Evolutionary conservation across 2,797 vertebrate genomes (phyloP).

Genomic region (Leptatherina wallacei): DNA sequence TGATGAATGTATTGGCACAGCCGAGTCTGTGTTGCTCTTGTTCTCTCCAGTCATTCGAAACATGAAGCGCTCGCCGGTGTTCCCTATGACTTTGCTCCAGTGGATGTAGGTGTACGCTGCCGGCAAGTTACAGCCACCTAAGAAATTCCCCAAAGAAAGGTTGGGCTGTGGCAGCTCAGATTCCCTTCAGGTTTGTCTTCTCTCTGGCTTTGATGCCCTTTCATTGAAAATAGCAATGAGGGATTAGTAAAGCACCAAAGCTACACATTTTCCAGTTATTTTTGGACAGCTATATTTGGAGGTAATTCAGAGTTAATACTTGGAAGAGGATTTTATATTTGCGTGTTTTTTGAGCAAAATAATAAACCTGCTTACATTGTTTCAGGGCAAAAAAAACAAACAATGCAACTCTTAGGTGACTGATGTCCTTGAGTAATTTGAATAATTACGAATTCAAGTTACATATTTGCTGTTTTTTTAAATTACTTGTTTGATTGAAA

Average conservation of each 20-base stretch:
- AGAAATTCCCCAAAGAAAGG: slow-evolving; percentile 59
- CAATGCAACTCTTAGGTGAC: not conserved
- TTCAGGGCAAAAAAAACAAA: not conserved
- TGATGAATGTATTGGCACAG: slow-evolving; percentile 77
- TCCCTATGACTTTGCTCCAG: slow-evolving; percentile 75
- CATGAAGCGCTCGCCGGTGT: slow-evolving; percentile 70
- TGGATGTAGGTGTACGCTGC: slow-evolving; percentile 54
- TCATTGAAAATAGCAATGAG: slow-evolving; percentile 45
- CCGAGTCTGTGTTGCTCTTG: slow-evolving; percentile 72
- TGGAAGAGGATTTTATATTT: slow-evolving; percentile 3
- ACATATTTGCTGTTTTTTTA: not conserved
- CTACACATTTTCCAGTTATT: slow-evolving; percentile 32
- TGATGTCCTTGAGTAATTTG: not conserved
- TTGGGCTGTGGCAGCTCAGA: slow-evolving; percentile 7
- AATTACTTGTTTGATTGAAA: not conserved
- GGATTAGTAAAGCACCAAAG: slow-evolving; percentile 42
- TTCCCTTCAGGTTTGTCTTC: slow-evolving; percentile 45
- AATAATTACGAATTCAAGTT: no score
- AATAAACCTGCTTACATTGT: not conserved
- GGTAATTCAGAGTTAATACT: slow-evolving; percentile 28
- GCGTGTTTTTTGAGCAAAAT: slow-evolving; percentile 18
- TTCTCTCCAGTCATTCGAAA: slow-evolving; percentile 80
- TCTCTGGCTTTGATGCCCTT: slow-evolving; percentile 38
- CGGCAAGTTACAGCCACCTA: slow-evolving; percentile 42
- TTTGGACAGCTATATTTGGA: slow-evolving; percentile 30